A percentile compares a stretch with the other conserved stretches of the same genome.
Evolutionary conservation across 37 sponge, comb jelly and placozoan genomes (phyloP).

Genomic region (Aphrocallistes beatrix): DNA sequence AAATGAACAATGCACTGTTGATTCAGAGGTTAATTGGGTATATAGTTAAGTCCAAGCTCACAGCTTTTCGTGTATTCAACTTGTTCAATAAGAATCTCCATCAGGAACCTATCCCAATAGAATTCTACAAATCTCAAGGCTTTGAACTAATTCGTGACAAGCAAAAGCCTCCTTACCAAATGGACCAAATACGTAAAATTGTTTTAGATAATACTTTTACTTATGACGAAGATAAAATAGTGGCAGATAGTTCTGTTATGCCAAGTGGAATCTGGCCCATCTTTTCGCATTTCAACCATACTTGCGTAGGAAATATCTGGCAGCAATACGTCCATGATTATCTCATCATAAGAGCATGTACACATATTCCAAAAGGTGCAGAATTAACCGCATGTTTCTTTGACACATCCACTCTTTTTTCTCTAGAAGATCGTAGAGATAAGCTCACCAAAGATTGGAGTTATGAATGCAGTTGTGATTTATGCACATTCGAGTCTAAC

Average conservation of each 20-base stretch:
- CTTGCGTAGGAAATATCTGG: background rate
- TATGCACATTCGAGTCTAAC: background rate
- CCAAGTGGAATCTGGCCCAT: background rate
- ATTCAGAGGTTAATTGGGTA: background rate
- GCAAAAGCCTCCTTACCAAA: background rate
- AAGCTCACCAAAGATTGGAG: background rate
- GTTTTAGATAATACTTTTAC: background rate
- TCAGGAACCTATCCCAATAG: background rate
- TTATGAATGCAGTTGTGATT: background rate
- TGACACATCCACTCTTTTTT: background rate
- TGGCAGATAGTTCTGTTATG: too few species aligned
- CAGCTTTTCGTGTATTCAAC: background rate
- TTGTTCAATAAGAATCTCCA: background rate
- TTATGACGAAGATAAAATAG: background rate
- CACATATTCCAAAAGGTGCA: background rate
- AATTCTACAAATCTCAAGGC: background rate
- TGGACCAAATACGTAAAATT: background rate
- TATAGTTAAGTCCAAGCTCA: background rate
- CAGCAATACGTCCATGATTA: background rate
- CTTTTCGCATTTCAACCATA: background rate
- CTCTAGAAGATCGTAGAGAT: background rate
- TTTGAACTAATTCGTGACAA: background rate
- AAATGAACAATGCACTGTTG: background rate
- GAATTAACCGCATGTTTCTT: background rate
- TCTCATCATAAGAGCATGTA: background rate